Base-by-base conservation (phyloP, 2,888 invertebrate species). In the Ormyrus pomaceus region DNA sequence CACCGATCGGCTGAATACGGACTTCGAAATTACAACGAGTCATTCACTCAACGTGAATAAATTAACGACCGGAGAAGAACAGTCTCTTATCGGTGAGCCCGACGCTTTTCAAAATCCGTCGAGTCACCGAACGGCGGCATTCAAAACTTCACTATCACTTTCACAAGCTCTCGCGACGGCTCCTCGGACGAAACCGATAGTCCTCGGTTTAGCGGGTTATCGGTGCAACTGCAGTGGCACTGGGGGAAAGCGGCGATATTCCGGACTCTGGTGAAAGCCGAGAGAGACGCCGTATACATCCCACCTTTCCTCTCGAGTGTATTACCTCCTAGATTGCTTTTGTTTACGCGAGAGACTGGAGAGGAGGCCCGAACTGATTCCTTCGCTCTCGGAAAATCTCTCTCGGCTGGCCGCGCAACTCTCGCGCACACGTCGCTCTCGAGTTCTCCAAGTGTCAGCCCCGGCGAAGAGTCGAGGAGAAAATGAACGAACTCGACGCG, bases 261-360 rank as follows among this genome's bases (percentile, higher is more conserved):
- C 50, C 73, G 72, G 79, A 76, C 83, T 80, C 79, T 6, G 53
- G 66, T 59, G 66, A 68, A 68, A 68, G 46, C 48, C 34, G 34
- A 34, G 34, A 34, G 34, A 34, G 34, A 34, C 34, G 34, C 3
- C 34, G 34, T 4, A 34, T 19, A 19, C 2, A n/a, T 7, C 6
- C 46, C 3, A 56, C 6, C 7, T 61, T 61, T 61, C 59, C 53
- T n/a, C 34, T 34, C 34, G 34, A 34, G 34, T 3, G 34, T 34
- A 34, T 34, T 34, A 34, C 34, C 34, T 34, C 34, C 34, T 34
- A 34, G 34, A 4, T 34, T 34, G 4, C 34, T 34, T 34, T 34
- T 34, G 34, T 34, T 34, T 3, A 4, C 34, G 34, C 34, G 34
- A 34, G 34, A 34, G 34, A 4, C 34, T 34, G 34, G 34, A 4